Evolutionary conservation across 2,113 vertebrate genomes (phyloP).

Genomic region (Erinaceus europaeus): DNA sequence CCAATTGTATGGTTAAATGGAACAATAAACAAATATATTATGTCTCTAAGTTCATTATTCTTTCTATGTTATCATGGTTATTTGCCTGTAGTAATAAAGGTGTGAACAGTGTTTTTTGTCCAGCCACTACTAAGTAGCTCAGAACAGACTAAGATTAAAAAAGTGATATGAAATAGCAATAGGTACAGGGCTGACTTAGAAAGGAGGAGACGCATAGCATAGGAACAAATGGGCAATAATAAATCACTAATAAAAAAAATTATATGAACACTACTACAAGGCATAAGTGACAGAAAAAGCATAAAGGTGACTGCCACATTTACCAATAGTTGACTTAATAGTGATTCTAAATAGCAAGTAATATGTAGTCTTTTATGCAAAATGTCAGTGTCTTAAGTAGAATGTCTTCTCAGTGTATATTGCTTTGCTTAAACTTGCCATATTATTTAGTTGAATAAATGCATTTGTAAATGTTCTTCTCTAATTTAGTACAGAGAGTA

Average conservation of each 20-base stretch:
- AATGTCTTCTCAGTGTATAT: constrained; percentile 4
- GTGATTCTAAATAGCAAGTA: not conserved
- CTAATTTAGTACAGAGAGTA: no score
- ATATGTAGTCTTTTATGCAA: not conserved
- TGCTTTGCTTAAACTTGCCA: not conserved
- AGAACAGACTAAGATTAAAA: not conserved
- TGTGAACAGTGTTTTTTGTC: not conserved
- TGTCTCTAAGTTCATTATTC: not conserved
- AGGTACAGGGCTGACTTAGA: no score
- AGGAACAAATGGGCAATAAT: no score
- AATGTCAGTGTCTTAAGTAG: constrained; percentile 29
- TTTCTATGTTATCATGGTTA: not conserved
- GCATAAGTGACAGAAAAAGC: not conserved
- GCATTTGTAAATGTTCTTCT: not conserved
- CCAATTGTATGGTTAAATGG: not conserved
- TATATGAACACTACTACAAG: not conserved
- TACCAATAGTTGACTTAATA: constrained; percentile 19
- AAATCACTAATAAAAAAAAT: not conserved
- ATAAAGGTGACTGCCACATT: not conserved
- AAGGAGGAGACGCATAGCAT: no score
- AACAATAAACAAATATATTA: not conserved
- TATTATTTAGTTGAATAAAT: constrained; percentile 6
- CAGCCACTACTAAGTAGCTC: not conserved
- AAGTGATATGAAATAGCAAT: not conserved
- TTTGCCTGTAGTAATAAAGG: not conserved